Evolutionary conservation across 2,113 vertebrate species (phyloP).

Genomic region (Gnathonemus longibarbis): DNA sequence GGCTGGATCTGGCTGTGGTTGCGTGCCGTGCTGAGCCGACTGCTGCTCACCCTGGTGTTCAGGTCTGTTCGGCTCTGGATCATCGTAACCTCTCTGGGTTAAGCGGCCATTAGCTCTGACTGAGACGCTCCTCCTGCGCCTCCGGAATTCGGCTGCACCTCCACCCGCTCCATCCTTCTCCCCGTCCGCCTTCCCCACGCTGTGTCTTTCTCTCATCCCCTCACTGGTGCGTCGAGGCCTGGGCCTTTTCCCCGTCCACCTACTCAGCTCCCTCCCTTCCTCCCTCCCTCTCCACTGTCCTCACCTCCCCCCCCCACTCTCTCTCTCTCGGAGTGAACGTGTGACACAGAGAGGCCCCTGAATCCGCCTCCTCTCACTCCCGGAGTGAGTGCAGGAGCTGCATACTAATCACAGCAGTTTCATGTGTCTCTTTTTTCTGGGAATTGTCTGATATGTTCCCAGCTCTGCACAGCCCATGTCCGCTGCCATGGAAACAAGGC

Average conservation of each 20-base stretch:
- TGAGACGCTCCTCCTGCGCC: neutral
- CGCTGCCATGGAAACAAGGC: conserved; percentile 79
- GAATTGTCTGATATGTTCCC: conserved; percentile 59
- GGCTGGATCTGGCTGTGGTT: neutral
- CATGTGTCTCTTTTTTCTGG: conserved; percentile 74
- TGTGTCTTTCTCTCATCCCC: conserved; percentile 31
- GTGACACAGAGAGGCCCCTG: conserved; percentile 12
- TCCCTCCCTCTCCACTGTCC: neutral
- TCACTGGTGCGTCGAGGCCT: neutral
- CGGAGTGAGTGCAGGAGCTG: conserved; percentile 48
- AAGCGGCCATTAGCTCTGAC: neutral
- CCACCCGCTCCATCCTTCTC: neutral
- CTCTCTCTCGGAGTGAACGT: neutral
- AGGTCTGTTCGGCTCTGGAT: neutral
- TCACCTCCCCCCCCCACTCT: neutral
- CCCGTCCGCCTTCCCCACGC: neutral
- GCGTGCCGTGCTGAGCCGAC: neutral
- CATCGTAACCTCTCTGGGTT: neutral
- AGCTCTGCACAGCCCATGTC: conserved; percentile 53
- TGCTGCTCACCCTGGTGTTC: neutral
- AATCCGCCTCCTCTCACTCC: conserved; percentile 21
- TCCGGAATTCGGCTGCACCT: neutral
- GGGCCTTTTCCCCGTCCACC: neutral
- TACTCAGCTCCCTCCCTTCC: conserved; percentile 8
- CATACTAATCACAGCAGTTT: conserved; percentile 80